Base-by-base conservation (phyloP, 2,113 vertebrate genomes). In the Hylia prasina region DNA sequence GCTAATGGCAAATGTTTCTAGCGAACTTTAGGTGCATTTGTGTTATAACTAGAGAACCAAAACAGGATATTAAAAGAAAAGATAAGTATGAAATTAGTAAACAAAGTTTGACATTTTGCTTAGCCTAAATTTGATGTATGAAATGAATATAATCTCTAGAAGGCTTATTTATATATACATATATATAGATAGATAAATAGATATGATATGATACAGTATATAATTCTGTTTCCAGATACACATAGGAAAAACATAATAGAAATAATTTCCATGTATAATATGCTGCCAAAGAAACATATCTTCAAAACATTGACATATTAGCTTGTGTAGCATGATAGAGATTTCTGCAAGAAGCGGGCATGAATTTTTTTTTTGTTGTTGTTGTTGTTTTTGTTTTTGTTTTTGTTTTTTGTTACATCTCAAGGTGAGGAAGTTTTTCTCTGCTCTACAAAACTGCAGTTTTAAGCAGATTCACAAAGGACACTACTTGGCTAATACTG, bases 1-100 rank as follows among this genome's bases (percentile, higher is more conserved):
- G 98, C 98, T 98, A 98, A 98, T 98, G 98, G 98, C 98, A 98
- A 98, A 98, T 98, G 98, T 98, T 98, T 98, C 96, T 97, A 98
- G 98, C 96, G 54, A 98, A 98, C 97, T 98, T 98, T 98, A 98
- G 98, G 98, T 98, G 98, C 97, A 96, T 98, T 98, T 98, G 95
- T 68, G 96, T 96, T 98, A 98, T 98, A 98, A 97, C 98, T 98
- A 97, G 98, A 97, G 97, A 98, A 98, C 97, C 97, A 98, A 98
- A 97, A 97, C 97, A 98, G 97, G 97, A 98, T 98, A 98, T 98
- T 98, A 98, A 98, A 97, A 96, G 92, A 96, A 98, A 97, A 97
- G 93, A 98, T 97, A 98, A 98, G 90, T 96, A 97, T 72, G 60
- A 97, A 98, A 98, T 97, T 98, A 98, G 97, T 97, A 98, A 98